phyloP scores from a whole-genome alignment of 30 jellyfish, hydroid and myxozoan genomes.

The Aurelia aurita complex sp. Pacific region DNA sequence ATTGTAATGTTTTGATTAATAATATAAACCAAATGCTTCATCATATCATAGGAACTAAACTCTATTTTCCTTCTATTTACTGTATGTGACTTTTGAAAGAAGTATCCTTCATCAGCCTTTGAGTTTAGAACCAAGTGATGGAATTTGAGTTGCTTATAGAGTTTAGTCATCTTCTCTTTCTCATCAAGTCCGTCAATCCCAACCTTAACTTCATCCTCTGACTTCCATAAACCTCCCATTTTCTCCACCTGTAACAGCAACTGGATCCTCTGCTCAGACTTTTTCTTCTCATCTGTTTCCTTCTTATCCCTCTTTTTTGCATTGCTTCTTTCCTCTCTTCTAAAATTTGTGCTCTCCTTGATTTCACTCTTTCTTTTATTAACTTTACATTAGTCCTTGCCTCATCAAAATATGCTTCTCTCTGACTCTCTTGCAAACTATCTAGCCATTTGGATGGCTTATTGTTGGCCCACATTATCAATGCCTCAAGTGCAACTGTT shows the following conservation, averaged over 20 bases:
- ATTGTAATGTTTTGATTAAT: slow-evolving; percentile 20
- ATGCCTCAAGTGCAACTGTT: slow-evolving; percentile 9
- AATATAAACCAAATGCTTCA: slow-evolving; percentile 16
- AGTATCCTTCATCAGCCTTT: slow-evolving; percentile 19
- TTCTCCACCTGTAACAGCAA: slow-evolving; percentile 2
- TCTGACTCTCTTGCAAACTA: too few species aligned
- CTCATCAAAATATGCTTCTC: too few species aligned
- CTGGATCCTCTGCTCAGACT: background rate
- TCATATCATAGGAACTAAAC: slow-evolving; percentile 19
- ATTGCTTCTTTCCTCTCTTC: background rate
- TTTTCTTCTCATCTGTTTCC: slow-evolving; percentile 8
- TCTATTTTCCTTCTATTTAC: slow-evolving; percentile 24
- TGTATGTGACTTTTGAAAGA: slow-evolving; percentile 23
- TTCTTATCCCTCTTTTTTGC: background rate
- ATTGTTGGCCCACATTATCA: slow-evolving; percentile 26
- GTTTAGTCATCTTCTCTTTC: slow-evolving; percentile 11
- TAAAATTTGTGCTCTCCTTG: too few species aligned
- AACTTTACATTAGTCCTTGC: too few species aligned
- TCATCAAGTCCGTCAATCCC: background rate
- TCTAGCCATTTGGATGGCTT: slow-evolving; percentile 24
- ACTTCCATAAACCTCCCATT: slow-evolving; percentile 17
- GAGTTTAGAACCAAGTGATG: slow-evolving; percentile 4
- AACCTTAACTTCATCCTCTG: slow-evolving; percentile 17
- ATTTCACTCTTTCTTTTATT: too few species aligned
- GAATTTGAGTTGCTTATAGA: background rate